phyloP scores from a whole-genome alignment of 2,113 vertebrate species.

The Macaca fascicularis region DNA sequence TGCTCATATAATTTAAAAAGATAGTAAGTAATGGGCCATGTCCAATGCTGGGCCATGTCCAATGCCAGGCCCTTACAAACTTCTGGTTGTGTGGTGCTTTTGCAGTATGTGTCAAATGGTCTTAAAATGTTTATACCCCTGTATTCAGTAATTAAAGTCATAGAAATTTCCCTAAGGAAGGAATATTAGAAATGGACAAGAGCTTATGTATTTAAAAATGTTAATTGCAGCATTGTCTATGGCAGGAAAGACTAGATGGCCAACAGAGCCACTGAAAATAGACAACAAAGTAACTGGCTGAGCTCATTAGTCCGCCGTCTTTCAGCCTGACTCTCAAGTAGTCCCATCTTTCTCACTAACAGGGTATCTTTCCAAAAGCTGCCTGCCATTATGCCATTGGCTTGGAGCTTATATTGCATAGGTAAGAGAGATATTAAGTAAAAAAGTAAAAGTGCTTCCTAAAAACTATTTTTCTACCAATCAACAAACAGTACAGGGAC shows the following conservation, averaged over 20 bases:
- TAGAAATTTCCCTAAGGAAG: background rate
- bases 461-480: background rate
- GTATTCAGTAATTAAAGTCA: background rate
- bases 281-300: too few species aligned
- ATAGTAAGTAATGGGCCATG: background rate
- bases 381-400: background rate
- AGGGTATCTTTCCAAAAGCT: background rate
- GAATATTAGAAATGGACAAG: background rate
- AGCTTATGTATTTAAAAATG: background rate
- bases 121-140: background rate
- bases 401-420: background rate
- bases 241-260: background rate
- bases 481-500: background rate
- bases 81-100: background rate
- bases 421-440: background rate
- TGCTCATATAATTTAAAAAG: background rate
- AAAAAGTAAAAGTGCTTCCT: background rate
- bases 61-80: background rate
- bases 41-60: background rate
- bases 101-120: background rate
- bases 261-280: background rate
- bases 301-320: fast-evolving
- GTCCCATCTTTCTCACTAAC: background rate
- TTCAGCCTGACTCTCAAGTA: background rate
- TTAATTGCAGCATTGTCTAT: background rate